Evolutionary conservation across 2,113 vertebrate genomes (phyloP), one percentile per base, ranked within the genome.

Genomic region (Passer domesticus): DNA sequence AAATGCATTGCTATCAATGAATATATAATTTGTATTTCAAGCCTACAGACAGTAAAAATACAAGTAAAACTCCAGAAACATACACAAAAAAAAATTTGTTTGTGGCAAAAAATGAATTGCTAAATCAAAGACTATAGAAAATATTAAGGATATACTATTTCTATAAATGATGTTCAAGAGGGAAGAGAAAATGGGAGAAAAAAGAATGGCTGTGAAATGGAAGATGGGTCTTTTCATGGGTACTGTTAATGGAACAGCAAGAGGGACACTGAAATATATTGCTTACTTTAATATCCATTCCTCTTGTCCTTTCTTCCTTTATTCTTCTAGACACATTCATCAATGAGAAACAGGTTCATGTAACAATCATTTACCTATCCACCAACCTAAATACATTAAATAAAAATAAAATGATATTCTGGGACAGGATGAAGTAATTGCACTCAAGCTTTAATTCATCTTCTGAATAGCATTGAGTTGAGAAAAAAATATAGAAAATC

Each of bases 21-120:
- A 86, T 92, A 90, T 89, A 87, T 95, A 95, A 92, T 97, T 93
- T 96, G 56, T 82, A 22, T 41, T 96, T 95, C 90, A 91, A 92
- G 73, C 23, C 49, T 44, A 91, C 77, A 84, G 55, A 89, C 37
- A 78, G 35, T 73, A 74, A 89, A 94, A 91, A 92, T 66, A 70
- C 44, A 85, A 93, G 46, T 59, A 75, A 90, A 92, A 86, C 33
- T 69, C 20, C 59, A 85, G 74, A 83, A 92, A 86, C 16, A 69
- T 19, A 56, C 4, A 35, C 2, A 56, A 56, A 1, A 30, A 2
- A 58, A 62, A 76, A 63, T 6, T 69, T 66, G 30, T 72, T 79
- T 83, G 28, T 79, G 19, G 13, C 25, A 89, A 92, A 96, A 70
- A 94, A 90, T 47, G 27, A 95, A 87, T 83, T 83, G 72, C 25